A percentile compares a stretch with the other conserved stretches of the same genome.
Conservation (phyloP, 2,113 vertebrate species). For the Hippolais icterina region DNA sequence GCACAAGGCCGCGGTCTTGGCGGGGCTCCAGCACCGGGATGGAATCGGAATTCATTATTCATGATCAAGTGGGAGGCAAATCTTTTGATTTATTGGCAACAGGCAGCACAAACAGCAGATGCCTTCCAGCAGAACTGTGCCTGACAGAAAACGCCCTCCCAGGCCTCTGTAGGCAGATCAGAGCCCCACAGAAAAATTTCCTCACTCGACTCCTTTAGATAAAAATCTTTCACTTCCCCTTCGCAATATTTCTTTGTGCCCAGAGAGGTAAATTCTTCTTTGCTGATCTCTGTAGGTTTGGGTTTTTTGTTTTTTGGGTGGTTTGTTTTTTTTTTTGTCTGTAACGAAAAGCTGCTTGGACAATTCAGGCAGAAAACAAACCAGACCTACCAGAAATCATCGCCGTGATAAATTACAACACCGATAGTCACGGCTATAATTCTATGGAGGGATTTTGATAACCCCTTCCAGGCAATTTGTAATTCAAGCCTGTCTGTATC, state of each 20-base stretch:
- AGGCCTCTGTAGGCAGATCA: not conserved
- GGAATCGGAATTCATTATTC: not conserved
- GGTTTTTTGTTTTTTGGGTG: not conserved
- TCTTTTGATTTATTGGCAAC: constrained; percentile 35
- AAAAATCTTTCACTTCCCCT: not conserved
- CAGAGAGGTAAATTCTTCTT: not conserved
- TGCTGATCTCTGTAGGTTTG: not conserved
- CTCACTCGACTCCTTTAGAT: not conserved
- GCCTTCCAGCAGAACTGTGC: not conserved
- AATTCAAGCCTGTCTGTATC: not conserved
- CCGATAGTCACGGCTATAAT: not conserved
- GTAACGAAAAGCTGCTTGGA: not conserved
- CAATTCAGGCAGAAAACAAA: not conserved
- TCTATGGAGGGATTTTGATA: not conserved
- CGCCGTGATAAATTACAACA: not conserved
- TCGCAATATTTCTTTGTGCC: not conserved
- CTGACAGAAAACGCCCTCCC: not conserved
- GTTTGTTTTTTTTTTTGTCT: not conserved
- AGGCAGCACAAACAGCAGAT: constrained; percentile 12
- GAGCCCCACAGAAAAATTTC: not conserved
- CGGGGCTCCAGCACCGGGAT: not conserved
- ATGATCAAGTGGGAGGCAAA: constrained; percentile 7
- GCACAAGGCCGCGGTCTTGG: not conserved
- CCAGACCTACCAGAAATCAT: not conserved
- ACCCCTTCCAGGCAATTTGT: constrained; percentile 32